These are phyloP conservation scores for Dexiosoma caninum DNA, from an alignment of 2,888 invertebrate genomes.

Conservation along the genomic window DNA sequence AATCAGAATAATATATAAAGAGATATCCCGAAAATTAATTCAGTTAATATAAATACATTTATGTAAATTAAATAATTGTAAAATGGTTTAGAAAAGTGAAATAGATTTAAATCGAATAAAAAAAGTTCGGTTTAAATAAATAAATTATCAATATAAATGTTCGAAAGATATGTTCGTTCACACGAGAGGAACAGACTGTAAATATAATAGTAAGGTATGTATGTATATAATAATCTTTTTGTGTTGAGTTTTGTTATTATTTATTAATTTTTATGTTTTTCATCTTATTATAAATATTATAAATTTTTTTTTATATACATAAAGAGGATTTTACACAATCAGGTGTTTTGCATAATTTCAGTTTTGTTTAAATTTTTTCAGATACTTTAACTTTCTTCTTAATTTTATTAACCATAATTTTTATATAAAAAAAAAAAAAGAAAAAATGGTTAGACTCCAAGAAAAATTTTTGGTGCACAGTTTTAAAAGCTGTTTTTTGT, in stretches of 20 bases:
- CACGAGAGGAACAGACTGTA: too few relatives aligned
- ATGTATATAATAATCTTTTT: not conserved
- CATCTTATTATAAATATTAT: conserved; percentile 32
- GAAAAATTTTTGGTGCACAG: conserved; percentile 40
- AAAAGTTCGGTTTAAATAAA: too few relatives aligned
- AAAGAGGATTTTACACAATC: conserved; percentile 43
- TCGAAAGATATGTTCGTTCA: too few relatives aligned
- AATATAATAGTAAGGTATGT: conserved; percentile 27
- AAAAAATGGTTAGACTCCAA: conserved; percentile 9
- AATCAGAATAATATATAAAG: too few relatives aligned
- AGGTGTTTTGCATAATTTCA: conserved; percentile 45
- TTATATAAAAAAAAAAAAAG: not conserved
- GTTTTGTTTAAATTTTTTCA: conserved; percentile 22
- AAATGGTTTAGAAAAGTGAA: too few relatives aligned
- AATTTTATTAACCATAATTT: not conserved
- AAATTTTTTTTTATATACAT: conserved; percentile 41
- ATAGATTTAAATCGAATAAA: too few relatives aligned
- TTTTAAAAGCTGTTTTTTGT: conserved; percentile 4
- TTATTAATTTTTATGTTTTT: too few relatives aligned
- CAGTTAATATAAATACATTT: too few relatives aligned
- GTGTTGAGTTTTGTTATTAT: too few relatives aligned
- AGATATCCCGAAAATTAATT: too few relatives aligned
- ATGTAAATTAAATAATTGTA: too few relatives aligned
- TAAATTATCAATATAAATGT: too few relatives aligned
- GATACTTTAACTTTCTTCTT: conserved; percentile 14